phyloP scores from a whole-genome alignment of 2,113 vertebrate genomes.

The Protomyctophum bolini region DNA sequence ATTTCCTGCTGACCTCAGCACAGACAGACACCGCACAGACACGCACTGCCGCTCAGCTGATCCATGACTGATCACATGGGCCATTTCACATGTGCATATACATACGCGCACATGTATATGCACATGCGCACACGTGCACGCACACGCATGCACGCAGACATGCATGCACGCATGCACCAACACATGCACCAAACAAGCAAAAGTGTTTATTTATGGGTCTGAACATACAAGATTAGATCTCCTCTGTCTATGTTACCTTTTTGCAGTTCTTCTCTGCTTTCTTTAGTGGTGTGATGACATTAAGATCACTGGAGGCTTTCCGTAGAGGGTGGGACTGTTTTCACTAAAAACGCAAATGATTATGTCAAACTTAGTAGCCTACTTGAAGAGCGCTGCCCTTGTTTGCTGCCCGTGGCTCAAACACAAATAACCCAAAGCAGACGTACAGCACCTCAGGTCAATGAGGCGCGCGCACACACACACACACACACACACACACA shows the following conservation, averaged over 20 bases:
- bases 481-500: too few relatives aligned
- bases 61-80: conserved; percentile 48
- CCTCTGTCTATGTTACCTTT: not conserved
- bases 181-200: not conserved
- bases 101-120: not conserved
- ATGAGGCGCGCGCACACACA: too few relatives aligned
- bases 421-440: too few relatives aligned
- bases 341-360: not conserved
- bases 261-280: conserved; percentile 6
- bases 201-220: too few relatives aligned
- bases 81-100: conserved; percentile 12
- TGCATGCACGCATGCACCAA: not conserved
- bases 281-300: not conserved
- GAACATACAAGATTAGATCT: not conserved
- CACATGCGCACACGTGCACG: not conserved
- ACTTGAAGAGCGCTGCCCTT: too few relatives aligned
- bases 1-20: conserved; percentile 75
- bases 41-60: not conserved
- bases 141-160: not conserved
- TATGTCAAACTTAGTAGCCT: too few relatives aligned
- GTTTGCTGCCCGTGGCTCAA: too few relatives aligned
- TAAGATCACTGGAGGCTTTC: not conserved
- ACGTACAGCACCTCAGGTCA: too few relatives aligned
- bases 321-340: not conserved
- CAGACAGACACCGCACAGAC: conserved; percentile 38